Evolutionary conservation across 2,888 invertebrate species (phyloP).

Genomic region (Notodonta dromedarius): DNA sequence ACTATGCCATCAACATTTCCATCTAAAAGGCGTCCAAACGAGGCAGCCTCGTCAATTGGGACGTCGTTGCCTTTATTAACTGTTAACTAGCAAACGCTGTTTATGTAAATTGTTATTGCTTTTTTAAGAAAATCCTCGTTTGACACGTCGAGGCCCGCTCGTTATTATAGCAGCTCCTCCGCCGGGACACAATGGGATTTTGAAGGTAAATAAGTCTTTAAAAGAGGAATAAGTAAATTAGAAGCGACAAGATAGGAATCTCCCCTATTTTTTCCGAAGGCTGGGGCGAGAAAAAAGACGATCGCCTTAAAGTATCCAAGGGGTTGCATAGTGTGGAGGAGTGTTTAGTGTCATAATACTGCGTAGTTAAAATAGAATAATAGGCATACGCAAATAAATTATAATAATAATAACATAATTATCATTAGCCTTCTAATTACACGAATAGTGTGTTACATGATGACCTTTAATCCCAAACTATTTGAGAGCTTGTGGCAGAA

Average conservation of each 20-base stretch:
- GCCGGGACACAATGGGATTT: slow-evolving; percentile 82
- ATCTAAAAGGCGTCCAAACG: slow-evolving; percentile 76
- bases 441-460: no score
- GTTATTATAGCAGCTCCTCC: slow-evolving; percentile 72
- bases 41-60: slow-evolving; percentile 75
- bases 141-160: slow-evolving; percentile 76
- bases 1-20: slow-evolving; percentile 69
- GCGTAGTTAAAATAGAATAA: neutral
- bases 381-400: no score
- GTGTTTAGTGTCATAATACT: neutral
- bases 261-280: slow-evolving; percentile 85
- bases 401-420: no score
- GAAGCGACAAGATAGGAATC: slow-evolving; percentile 91
- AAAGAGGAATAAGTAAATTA: slow-evolving; percentile 92
- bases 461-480: no score
- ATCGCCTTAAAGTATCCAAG: slow-evolving; percentile 69
- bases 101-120: slow-evolving; percentile 85
- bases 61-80: slow-evolving; percentile 82
- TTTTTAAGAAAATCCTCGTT: slow-evolving; percentile 81
- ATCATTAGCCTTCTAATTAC: no score
- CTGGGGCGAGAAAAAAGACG: slow-evolving; percentile 79
- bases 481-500: no score
- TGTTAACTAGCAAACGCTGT: slow-evolving; percentile 82
- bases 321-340: slow-evolving; percentile 56
- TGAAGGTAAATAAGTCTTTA: slow-evolving; percentile 89